Base-by-base conservation (phyloP, 1,140 invertebrate species). In the Drosophila truncata region DNA sequence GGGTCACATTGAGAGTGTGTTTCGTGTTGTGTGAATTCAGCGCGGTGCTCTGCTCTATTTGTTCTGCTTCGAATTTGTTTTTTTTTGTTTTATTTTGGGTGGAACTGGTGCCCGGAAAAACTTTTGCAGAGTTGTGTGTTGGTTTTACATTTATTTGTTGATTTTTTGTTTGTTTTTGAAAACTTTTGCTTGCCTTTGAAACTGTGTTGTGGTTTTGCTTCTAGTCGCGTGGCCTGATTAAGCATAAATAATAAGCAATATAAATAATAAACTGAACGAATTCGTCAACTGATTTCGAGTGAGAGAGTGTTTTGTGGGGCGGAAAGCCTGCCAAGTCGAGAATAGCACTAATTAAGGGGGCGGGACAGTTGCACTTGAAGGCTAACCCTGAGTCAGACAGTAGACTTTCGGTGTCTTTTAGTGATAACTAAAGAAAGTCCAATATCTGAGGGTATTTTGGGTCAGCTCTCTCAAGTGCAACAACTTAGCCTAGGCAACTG, bases 321-420 rank as follows among this genome's bases (percentile, higher is more conserved):
- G 91, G 91, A 93, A 93, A 93, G 92, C 92, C 92, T 93, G 92
- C 80, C 91, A 93, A 93, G 92, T 93, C 92, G 92, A 93, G 92
- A 93, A 93, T 92, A 81, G 81, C 87, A 86, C 64, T 69, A 70
- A 78, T 78, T 63, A 42, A 71, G 86, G 83, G 86, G 80, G 67
- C 74, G 80, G 80, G 91, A 91, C 63, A 52, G 57, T 88, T 92
- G 91, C 87, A 79, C 52, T 66, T 78, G 80, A 50, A 62, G 79
- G 83, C 80, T 91, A 77, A 7, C 18, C 4, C 6, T 0, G 7
- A 2, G 9, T 14, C 46, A 39, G 5, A 11, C 60, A 82, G 23
- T 73, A 65, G 20, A 7, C 14, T 37, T 67, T 44, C n/a, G 67
- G 4, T 42, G 27, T 49, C 8, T 16, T 41, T 13, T 11, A 29